Evolutionary conservation across 1,140 invertebrate genomes (phyloP).

Genomic region (Brachionus plicatilis): DNA sequence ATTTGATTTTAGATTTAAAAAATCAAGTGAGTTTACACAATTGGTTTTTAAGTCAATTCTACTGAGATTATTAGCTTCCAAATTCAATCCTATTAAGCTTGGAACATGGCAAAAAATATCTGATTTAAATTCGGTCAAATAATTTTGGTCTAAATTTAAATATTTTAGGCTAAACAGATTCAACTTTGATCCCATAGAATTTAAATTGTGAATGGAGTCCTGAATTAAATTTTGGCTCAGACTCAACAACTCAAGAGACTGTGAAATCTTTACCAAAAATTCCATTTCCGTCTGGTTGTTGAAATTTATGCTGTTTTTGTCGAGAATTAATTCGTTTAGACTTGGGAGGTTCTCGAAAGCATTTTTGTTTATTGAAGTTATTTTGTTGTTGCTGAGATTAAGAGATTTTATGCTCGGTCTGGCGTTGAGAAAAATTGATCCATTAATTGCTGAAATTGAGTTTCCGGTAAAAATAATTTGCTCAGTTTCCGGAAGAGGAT

Average conservation of each 20-base stretch:
- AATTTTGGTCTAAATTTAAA: background rate
- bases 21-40: background rate
- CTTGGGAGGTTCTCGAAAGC: background rate
- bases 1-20: constrained; percentile 2
- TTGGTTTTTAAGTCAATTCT: background rate
- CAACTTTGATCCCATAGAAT: background rate
- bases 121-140: background rate
- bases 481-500: background rate
- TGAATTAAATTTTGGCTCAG: background rate
- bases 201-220: background rate
- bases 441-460: background rate
- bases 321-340: background rate
- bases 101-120: background rate
- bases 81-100: background rate
- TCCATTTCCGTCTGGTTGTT: background rate
- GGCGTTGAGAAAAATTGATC: background rate
- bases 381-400: background rate
- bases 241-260: background rate
- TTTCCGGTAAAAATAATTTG: constrained; percentile 12
- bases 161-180: background rate
- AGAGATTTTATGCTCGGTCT: background rate
- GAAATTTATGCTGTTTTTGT: background rate
- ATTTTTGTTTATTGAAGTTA: background rate
- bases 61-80: background rate
- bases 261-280: background rate